Evolutionary conservation across 2,888 invertebrate species (phyloP), one percentile per base, ranked within the genome.

Genomic region (Heliconius cydno): DNA sequence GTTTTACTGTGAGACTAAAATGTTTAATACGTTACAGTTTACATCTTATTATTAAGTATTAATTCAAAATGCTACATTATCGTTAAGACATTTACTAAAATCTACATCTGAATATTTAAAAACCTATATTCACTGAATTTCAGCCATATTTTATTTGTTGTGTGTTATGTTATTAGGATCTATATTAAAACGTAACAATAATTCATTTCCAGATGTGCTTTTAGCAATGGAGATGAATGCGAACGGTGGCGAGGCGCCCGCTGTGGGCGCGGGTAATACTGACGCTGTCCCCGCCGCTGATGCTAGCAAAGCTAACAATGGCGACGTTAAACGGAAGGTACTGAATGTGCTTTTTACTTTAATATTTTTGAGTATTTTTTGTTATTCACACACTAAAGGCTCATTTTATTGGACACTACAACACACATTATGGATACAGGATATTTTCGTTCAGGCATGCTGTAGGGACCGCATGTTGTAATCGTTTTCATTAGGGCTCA

Each of bases 251-350:
- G 90, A 86, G 22, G 85, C 85, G 10, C 63, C 84, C 3, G 76
- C 86, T 12, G 81, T 85, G 52, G 80, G 82, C 41, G 82, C 79
- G 75, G 83, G 86, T 85, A 60, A 1, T n/a, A 65, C 82, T 77
- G 76, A 84, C 52, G 86, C 86, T 22, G 71, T 83, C 70, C 81
- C 80, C 0, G 85, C 86, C 4, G 75, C 72, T 22, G 85, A 84
- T 19, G 60, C 80, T 22, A 80, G 73, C 34, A 87, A 84, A 67
- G 78, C 73, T 30, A 84, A 76, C 70, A 83, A 72, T 30, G 79
- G 73, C 57, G 84, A 85, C 46, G 74, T 78, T 13, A 85, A 85
- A 98, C 93, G 99, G 98, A 95, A 98, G 98, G 95, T 92, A 84
- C 3, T 22, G 9, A n/a, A n/a, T 12, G n/a, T 10, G 22, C 2